Conservation (phyloP, 2,888 invertebrate species). For the Noctua janthina region DNA sequence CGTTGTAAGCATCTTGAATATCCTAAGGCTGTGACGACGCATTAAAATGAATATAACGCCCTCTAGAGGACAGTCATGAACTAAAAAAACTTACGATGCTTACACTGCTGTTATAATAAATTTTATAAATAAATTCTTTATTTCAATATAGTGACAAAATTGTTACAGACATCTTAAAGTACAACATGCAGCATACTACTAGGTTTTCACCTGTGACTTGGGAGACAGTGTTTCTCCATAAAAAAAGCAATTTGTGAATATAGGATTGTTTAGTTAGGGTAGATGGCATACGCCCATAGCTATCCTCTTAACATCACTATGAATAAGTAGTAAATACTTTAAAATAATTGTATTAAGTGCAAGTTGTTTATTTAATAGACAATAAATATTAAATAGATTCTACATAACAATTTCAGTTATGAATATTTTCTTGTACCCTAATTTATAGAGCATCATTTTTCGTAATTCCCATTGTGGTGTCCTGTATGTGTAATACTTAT, state of each 20-base stretch:
- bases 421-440: neutral
- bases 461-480: too few relatives aligned
- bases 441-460: neutral
- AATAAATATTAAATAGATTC: neutral
- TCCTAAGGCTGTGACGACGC: slow-evolving; percentile 79
- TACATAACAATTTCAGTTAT: neutral
- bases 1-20: neutral
- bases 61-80: neutral
- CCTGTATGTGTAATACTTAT: too few relatives aligned
- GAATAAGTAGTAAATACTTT: too few relatives aligned
- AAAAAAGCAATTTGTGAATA: neutral
- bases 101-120: neutral
- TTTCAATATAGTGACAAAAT: neutral
- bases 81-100: neutral
- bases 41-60: neutral
- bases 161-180: neutral
- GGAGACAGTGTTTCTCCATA: neutral
- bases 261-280: neutral
- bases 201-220: neutral
- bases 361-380: neutral
- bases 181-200: neutral
- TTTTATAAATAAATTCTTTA: too few relatives aligned
- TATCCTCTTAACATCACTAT: neutral
- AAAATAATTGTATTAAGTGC: too few relatives aligned
- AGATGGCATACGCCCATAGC: neutral